These are phyloP conservation scores for Argentina silus DNA, from an alignment of 2,797 vertebrate species.

Conservation along the genomic window DNA sequence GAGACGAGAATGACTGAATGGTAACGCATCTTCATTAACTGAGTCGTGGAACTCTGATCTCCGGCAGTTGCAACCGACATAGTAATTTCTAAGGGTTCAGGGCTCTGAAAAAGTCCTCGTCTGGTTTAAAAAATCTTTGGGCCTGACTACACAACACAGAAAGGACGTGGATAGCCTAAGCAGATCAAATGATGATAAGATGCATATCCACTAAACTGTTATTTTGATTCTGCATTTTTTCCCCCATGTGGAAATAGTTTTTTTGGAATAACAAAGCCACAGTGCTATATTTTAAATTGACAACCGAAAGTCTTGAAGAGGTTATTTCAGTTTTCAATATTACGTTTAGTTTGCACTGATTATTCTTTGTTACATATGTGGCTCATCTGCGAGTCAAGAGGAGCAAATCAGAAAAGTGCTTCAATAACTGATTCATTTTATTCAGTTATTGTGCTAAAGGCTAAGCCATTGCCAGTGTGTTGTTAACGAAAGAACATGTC, in stretches of 20 bases:
- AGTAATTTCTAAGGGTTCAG: slow-evolving; percentile 48
- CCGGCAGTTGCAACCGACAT: slow-evolving; percentile 51
- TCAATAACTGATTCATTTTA: not conserved
- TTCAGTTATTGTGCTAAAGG: not conserved
- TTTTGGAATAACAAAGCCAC: not conserved
- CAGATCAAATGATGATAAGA: not conserved
- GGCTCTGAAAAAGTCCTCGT: slow-evolving; percentile 18
- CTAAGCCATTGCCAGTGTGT: not conserved
- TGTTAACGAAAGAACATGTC: not conserved
- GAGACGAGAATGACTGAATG: slow-evolving; percentile 75
- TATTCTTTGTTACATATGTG: too few relatives aligned
- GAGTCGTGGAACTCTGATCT: slow-evolving; percentile 59
- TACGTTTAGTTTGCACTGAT: too few relatives aligned
- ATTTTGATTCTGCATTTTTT: too few relatives aligned
- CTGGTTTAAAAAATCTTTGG: slow-evolving; percentile 36
- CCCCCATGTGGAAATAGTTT: not conserved
- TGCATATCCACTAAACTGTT: not conserved
- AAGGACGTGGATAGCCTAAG: not conserved
- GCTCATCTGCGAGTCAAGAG: not conserved
- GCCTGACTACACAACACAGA: not conserved
- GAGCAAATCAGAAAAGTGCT: not conserved
- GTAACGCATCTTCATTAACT: slow-evolving; percentile 77
- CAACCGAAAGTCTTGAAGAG: too few relatives aligned
- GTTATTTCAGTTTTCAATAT: too few relatives aligned
- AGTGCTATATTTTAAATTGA: not conserved